A percentile compares a stretch with the other conserved stretches of the same genome.
Evolutionary conservation across 2,113 vertebrate species (phyloP).

Genomic region (Daubentonia madagascariensis): DNA sequence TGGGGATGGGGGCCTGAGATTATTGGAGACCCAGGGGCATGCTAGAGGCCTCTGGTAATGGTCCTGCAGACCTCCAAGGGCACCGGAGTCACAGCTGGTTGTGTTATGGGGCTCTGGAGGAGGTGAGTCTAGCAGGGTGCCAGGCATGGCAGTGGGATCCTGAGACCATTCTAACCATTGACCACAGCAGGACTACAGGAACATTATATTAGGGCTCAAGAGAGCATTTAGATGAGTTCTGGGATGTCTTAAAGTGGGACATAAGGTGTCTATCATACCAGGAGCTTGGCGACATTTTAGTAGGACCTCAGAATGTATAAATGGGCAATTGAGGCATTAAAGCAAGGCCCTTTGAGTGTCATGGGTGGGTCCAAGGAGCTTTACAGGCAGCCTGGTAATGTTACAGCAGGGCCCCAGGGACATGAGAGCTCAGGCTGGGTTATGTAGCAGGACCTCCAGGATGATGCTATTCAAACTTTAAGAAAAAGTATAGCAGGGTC

Average conservation of each 20-base stretch:
- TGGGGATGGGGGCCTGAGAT: not conserved
- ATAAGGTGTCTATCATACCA: fast-evolving
- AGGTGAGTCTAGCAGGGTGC: not conserved
- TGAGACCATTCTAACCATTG: not conserved
- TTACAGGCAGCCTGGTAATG: not conserved
- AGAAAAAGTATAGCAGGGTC: not conserved
- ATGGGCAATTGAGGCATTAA: not conserved
- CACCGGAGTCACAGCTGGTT: no score
- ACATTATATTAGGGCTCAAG: not conserved
- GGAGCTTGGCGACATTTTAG: not conserved
- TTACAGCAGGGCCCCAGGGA: not conserved
- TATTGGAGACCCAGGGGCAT: not conserved
- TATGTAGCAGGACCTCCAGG: not conserved
- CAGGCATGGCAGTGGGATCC: not conserved
- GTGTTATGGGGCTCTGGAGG: not conserved
- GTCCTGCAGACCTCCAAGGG: not conserved
- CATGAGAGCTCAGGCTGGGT: not conserved
- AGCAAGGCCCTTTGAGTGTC: not conserved
- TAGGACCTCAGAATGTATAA: not conserved
- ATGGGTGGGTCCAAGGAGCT: not conserved
- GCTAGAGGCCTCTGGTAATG: not conserved
- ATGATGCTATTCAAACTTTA: not conserved
- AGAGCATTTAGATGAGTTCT: not conserved
- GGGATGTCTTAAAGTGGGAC: not conserved
- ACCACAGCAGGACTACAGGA: not conserved